phyloP scores from a whole-genome alignment of 2,113 vertebrate genomes.

The Anhinga anhinga region DNA sequence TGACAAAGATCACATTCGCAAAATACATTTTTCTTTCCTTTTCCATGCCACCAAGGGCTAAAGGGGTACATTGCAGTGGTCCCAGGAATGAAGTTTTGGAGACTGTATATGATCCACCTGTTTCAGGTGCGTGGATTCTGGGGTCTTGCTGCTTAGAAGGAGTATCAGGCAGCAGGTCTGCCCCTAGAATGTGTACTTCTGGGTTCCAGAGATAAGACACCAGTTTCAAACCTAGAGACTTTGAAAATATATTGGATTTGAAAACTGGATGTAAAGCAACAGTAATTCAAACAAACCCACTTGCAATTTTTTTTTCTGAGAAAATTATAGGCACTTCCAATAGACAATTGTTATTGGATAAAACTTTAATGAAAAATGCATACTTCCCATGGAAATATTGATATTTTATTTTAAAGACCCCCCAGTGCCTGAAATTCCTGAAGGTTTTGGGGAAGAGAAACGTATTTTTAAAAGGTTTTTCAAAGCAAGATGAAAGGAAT shows the following conservation, averaged over 20 bases:
- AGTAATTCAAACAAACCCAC: not conserved
- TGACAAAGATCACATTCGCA: not conserved
- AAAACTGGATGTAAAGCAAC: not conserved
- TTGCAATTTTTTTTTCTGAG: not conserved
- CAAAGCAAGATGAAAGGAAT: not conserved
- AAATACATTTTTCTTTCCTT: not conserved
- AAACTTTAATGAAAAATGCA: not conserved
- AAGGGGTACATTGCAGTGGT: not conserved
- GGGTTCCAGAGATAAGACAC: not conserved
- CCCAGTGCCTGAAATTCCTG: not conserved
- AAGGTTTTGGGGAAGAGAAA: not conserved
- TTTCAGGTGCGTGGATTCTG: not conserved
- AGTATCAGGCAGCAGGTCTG: not conserved
- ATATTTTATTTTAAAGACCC: not conserved
- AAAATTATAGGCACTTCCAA: not conserved
- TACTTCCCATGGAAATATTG: not conserved
- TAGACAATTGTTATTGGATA: not conserved
- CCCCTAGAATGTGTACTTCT: not conserved
- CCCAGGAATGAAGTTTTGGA: not conserved
- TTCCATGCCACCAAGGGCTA: not conserved
- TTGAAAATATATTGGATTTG: not conserved
- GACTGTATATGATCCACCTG: not conserved
- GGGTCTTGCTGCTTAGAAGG: not conserved
- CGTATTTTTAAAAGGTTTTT: not conserved
- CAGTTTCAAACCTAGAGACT: not conserved